A percentile compares a stretch with the other conserved stretches of the same genome.
Evolutionary conservation across 2,113 vertebrate genomes (phyloP).

Genomic region (Gasterosteus nipponicus): DNA sequence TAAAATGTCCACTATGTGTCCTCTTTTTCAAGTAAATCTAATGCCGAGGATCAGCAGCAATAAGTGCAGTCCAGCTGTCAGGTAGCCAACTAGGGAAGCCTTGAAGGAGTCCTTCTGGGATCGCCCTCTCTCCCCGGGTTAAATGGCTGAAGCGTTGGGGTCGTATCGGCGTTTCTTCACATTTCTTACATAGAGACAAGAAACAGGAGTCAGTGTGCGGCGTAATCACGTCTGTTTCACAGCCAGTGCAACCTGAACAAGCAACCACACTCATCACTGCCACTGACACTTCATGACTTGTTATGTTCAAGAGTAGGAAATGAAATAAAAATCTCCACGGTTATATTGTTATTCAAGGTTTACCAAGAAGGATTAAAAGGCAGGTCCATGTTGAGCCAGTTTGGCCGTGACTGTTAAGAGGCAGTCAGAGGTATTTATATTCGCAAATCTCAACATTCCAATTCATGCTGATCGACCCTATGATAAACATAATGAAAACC

Average conservation of each 20-base stretch:
- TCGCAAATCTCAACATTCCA: conserved; percentile 32
- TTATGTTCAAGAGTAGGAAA: conserved; percentile 4
- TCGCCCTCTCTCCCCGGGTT: conserved; percentile 77
- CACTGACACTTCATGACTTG: conserved; percentile 8
- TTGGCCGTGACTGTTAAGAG: conserved; percentile 51
- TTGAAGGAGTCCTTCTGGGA: conserved; percentile 77
- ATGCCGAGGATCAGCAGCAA: conserved; percentile 79
- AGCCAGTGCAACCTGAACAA: conserved; percentile 61
- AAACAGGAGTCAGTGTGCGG: conserved; percentile 65
- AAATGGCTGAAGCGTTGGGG: conserved; percentile 92
- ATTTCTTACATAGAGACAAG: conserved; percentile 88
- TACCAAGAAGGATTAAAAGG: conserved; percentile 46
- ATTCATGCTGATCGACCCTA: not conserved
- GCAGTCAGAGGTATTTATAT: conserved; percentile 46
- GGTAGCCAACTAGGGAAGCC: conserved; percentile 78
- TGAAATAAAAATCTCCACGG: not conserved
- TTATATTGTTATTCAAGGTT: conserved; percentile 14
- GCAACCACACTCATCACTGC: conserved; percentile 53
- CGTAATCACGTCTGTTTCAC: conserved; percentile 12
- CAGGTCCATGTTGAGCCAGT: conserved; percentile 61
- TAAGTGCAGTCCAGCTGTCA: conserved; percentile 82
- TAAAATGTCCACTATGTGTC: conserved; percentile 77
- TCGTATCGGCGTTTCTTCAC: conserved; percentile 98
- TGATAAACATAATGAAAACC: not conserved
- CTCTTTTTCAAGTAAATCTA: conserved; percentile 80